Evolutionary conservation across 2,797 vertebrate genomes (phyloP).

Genomic region (Hapalemur alaotrensis): DNA sequence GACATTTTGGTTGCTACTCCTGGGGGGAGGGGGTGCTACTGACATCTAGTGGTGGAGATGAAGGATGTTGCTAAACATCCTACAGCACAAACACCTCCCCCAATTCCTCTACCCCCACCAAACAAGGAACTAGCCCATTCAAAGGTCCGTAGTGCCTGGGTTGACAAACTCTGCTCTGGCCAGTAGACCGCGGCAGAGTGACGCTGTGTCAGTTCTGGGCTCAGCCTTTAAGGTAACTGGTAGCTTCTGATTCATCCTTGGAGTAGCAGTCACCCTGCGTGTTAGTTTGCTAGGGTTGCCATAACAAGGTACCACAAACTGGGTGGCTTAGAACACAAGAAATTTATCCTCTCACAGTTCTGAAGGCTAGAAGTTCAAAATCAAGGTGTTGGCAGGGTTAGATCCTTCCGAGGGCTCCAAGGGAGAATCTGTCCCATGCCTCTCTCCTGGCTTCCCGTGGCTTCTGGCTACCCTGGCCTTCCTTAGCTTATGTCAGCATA

Average conservation of each 20-base stretch:
- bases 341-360: neutral
- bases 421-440: too few species aligned
- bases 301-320: neutral
- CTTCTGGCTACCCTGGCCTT: neutral
- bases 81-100: neutral
- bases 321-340: neutral
- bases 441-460: neutral
- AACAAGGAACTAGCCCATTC: neutral
- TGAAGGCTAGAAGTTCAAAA: neutral
- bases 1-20: neutral
- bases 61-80: neutral
- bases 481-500: neutral
- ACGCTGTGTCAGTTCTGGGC: neutral
- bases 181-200: too few species aligned
- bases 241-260: neutral
- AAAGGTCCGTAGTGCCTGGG: rapidly evolving
- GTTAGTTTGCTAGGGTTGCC: neutral
- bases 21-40: neutral
- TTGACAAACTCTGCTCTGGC: neutral
- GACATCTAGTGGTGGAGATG: neutral
- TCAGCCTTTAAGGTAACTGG: neutral
- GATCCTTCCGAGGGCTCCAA: neutral
- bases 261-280: neutral
- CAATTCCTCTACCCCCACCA: neutral
- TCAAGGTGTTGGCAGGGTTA: neutral